phyloP scores from a whole-genome alignment of 2,113 vertebrate species.

The Crotalus viridis region DNA sequence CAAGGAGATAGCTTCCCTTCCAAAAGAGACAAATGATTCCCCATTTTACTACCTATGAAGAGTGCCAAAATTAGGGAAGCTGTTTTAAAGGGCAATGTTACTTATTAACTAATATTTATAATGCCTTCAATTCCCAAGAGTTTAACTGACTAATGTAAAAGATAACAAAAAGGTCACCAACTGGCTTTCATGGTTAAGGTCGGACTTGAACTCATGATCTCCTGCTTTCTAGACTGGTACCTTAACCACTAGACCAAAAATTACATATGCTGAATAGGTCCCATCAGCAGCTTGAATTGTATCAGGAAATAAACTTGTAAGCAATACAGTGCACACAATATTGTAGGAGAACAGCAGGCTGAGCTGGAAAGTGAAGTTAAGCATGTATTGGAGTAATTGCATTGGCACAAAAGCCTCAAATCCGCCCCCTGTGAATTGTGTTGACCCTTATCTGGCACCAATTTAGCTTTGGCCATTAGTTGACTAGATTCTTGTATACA shows the following conservation, averaged over 20 bases:
- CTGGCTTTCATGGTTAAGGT: not conserved
- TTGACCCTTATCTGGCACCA: not conserved
- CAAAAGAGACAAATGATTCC: not conserved
- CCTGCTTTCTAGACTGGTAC: not conserved
- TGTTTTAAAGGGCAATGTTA: not conserved
- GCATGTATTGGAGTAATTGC: not conserved
- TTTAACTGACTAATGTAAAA: not conserved
- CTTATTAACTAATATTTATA: not conserved
- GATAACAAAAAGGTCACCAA: not conserved
- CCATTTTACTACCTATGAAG: not conserved
- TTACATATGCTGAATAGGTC: not conserved
- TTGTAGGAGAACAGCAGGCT: not conserved
- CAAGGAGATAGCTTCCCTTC: not conserved
- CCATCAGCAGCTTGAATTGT: not conserved
- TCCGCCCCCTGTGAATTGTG: not conserved
- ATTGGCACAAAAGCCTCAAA: not conserved
- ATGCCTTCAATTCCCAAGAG: not conserved
- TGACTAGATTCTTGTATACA: not conserved
- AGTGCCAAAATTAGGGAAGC: not conserved
- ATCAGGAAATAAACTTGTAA: not conserved
- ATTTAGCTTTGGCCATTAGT: not conserved
- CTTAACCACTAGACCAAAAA: not conserved
- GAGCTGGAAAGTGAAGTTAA: not conserved
- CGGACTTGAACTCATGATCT: not conserved
- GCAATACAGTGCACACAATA: not conserved